Percentiles rank a stretch among this genome's conserved stretches.
phyloP scores from a whole-genome alignment of 2,113 vertebrate genomes.

The Carassius auratus region DNA sequence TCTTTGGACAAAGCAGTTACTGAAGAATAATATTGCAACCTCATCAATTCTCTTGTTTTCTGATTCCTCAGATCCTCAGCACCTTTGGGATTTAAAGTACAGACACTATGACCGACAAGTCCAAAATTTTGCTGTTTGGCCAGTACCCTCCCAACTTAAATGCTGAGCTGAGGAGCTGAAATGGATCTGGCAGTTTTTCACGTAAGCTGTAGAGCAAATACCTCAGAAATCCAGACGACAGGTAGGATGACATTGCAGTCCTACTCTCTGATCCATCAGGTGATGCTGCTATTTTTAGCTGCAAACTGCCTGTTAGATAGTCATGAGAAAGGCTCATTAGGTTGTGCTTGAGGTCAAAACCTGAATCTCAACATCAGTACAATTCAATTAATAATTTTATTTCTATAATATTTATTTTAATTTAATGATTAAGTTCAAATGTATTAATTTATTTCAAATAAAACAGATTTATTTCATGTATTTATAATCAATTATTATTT shows the following conservation, averaged over 20 bases:
- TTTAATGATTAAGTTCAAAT: not conserved
- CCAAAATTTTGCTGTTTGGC: not conserved
- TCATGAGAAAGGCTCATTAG: not conserved
- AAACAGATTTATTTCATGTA: not conserved
- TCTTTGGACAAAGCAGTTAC: not conserved
- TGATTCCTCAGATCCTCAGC: not conserved
- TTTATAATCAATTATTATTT: not conserved
- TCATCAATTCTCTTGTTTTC: not conserved
- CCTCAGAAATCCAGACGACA: not conserved
- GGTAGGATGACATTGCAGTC: not conserved
- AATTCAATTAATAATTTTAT: not conserved
- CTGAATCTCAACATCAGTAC: not conserved
- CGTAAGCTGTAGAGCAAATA: conserved; percentile 4
- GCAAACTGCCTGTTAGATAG: not conserved
- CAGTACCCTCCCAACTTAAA: not conserved
- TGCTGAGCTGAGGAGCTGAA: conserved; percentile 6
- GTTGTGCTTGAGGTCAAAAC: not conserved
- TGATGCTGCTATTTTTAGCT: conserved; percentile 32
- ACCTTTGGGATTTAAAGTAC: not conserved
- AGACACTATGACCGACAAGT: conserved; percentile 1
- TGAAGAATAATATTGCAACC: not conserved
- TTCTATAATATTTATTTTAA: not conserved
- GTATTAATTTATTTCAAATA: not conserved
- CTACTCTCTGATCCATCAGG: conserved; percentile 13
- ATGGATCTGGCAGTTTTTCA: not conserved